Evolutionary conservation across 2,797 vertebrate species (phyloP).

Genomic region (Passerculus sandwichensis): DNA sequence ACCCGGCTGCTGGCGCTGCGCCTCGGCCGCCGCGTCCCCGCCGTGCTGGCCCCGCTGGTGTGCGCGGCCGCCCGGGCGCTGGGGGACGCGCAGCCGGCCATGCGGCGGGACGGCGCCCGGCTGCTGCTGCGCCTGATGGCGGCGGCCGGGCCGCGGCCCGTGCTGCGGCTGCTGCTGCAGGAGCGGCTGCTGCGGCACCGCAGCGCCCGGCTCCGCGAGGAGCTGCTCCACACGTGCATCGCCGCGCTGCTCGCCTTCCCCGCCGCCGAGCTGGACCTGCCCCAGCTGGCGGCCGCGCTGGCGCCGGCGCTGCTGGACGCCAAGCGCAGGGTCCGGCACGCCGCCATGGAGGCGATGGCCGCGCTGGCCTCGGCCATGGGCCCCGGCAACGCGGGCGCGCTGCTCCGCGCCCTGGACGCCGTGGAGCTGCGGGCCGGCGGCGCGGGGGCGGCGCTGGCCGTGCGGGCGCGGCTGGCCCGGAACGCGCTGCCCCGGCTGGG

Average conservation of each 20-base stretch:
- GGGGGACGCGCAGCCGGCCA: neutral
- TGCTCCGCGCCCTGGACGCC: neutral
- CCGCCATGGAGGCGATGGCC: neutral
- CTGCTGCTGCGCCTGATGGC: neutral
- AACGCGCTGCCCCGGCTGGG: neutral
- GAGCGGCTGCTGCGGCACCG: neutral
- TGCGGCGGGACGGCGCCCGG: neutral
- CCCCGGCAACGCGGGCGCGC: rapidly evolving
- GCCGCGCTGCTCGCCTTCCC: neutral
- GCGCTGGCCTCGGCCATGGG: neutral
- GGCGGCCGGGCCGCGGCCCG: neutral
- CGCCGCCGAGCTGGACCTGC: neutral
- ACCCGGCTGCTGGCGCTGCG: neutral
- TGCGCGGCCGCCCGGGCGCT: neutral
- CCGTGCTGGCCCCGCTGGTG: neutral
- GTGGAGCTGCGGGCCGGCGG: neutral
- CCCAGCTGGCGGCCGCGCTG: neutral
- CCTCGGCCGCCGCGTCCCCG: neutral
- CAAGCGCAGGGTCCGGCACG: neutral
- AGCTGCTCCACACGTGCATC: neutral
- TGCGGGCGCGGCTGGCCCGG: neutral
- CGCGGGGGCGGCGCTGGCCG: neutral
- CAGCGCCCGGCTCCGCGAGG: neutral
- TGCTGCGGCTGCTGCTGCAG: neutral
- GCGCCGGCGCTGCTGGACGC: neutral